Base-by-base conservation (phyloP, 2,797 vertebrate genomes). In the Rhincodon typus region DNA sequence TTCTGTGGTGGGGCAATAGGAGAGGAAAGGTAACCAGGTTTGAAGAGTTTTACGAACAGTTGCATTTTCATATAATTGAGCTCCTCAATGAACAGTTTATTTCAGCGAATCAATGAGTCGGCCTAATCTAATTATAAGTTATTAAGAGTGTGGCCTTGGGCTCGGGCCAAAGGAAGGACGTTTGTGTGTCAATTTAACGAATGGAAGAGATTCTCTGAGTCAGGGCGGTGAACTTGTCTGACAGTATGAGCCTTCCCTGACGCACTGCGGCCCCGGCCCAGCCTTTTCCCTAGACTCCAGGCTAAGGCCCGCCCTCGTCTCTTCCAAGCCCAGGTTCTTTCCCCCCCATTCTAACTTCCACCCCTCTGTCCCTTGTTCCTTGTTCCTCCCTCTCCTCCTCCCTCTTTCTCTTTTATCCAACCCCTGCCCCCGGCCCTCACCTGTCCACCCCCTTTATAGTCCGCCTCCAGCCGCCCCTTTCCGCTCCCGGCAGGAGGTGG, bases 321-420 rank as follows among this genome's bases (percentile, higher is more conserved):
- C n/a, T n/a, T n/a, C n/a, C n/a, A n/a, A n/a, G n/a, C n/a, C n/a
- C n/a, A n/a, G n/a, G n/a, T n/a, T n/a, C n/a, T n/a, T n/a, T n/a
- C n/a, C n/a, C n/a, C n/a, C n/a, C n/a, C n/a, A n/a, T n/a, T n/a
- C n/a, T n/a, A n/a, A n/a, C n/a, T n/a, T n/a, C n/a, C n/a, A n/a
- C n/a, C n/a, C n/a, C n/a, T n/a, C n/a, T n/a, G n/a, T n/a, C n/a
- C n/a, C n/a, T n/a, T n/a, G n/a, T n/a, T n/a, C n/a, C n/a, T n/a
- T n/a, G n/a, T n/a, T n/a, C n/a, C n/a, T n/a, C n/a, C n/a, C n/a
- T 57, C 53, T 8, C 1, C 53, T 3, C 3, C 53, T 8, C 53
- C 53, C 53, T 8, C 0, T 8, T 8, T 4, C 3, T 0, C 0
- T 12, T 12, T 8, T 7, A 8, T 0, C 57, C 57, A 0, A 12